Conservation (phyloP, 2,888 invertebrate genomes). For the Tridacna gigas region DNA sequence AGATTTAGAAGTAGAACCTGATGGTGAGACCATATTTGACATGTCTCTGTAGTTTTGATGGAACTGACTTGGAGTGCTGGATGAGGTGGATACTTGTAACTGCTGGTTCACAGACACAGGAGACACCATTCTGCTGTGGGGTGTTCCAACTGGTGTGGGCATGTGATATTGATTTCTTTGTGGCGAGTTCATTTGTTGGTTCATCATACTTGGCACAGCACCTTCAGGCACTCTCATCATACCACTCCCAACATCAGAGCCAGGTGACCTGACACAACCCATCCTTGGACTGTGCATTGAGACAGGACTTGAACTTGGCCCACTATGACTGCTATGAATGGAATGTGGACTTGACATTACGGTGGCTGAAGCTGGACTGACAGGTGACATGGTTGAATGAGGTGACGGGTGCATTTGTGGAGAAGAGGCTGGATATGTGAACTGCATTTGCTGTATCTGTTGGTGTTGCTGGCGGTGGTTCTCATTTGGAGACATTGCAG, state of each 20-base stretch:
- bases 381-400: constrained; percentile 73
- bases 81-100: constrained; percentile 65
- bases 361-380: constrained; percentile 72
- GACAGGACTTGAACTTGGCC: constrained; percentile 78
- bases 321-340: constrained; percentile 77
- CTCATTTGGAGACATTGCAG: constrained; percentile 37
- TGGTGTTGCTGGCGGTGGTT: constrained; percentile 56
- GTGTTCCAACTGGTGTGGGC: constrained; percentile 48
- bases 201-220: constrained; percentile 22
- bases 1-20: constrained; percentile 47
- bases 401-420: constrained; percentile 57
- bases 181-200: constrained; percentile 59
- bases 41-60: constrained; percentile 28
- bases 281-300: constrained; percentile 78
- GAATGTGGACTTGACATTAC: constrained; percentile 77
- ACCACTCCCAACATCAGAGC: constrained; percentile 44
- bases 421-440: constrained; percentile 67
- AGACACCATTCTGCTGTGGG: constrained; percentile 59
- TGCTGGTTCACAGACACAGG: constrained; percentile 66
- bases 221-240: constrained; percentile 41
- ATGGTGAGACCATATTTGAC: constrained; percentile 9
- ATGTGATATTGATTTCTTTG: constrained; percentile 62
- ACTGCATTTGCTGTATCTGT: constrained; percentile 43
- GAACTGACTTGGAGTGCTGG: constrained; percentile 41
- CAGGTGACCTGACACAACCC: constrained; percentile 67